Percentiles rank a stretch among this genome's conserved stretches.
Evolutionary conservation across 2,113 vertebrate genomes (phyloP).

Genomic region (Aythya baeri): DNA sequence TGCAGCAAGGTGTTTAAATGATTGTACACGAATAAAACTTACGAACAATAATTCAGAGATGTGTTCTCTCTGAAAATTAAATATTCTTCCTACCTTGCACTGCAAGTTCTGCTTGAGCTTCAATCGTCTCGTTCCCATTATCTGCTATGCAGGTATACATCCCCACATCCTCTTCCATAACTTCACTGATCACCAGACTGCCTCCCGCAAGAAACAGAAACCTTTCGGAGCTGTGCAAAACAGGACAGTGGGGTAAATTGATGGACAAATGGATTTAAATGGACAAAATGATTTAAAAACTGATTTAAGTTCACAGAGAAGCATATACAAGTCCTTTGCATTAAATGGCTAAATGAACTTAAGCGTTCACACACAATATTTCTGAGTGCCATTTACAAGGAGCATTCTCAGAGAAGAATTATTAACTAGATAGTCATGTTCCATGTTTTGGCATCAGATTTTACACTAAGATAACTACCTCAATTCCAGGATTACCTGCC

Average conservation of each 20-base stretch:
- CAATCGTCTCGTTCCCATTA: slow-evolving; percentile 83
- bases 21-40: neutral
- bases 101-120: slow-evolving; percentile 87
- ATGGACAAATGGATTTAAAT: neutral
- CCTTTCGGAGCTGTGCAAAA: slow-evolving; percentile 77
- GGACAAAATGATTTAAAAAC: neutral
- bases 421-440: neutral
- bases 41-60: neutral
- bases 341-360: neutral
- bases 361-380: neutral
- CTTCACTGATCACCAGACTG: slow-evolving; percentile 82
- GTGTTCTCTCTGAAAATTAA: neutral
- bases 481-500: neutral
- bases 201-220: slow-evolving; percentile 84
- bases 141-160: slow-evolving; percentile 87
- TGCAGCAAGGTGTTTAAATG: neutral
- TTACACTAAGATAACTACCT: neutral
- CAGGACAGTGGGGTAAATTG: neutral
- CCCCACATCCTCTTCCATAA: slow-evolving; percentile 85
- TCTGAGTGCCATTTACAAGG: neutral
- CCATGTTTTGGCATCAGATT: neutral
- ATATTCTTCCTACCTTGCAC: slow-evolving; percentile 85
- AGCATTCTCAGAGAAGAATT: neutral
- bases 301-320: neutral
- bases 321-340: neutral